Evolutionary conservation across 2,113 vertebrate genomes (phyloP).

Genomic region (Cacatua alba): DNA sequence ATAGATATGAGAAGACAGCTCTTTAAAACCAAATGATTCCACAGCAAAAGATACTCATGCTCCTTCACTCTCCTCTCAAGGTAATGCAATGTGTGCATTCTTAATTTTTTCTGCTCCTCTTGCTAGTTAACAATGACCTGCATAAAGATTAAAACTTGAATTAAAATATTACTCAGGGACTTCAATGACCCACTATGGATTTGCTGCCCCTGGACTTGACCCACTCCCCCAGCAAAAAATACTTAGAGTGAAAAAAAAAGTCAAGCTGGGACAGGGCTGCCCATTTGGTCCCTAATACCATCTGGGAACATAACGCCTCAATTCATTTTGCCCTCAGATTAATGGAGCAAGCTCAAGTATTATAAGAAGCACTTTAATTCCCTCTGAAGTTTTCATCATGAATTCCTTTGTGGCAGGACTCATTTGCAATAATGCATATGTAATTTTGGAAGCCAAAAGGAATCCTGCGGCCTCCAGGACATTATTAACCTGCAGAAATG

Average conservation of each 20-base stretch:
- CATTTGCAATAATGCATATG: slow-evolving; percentile 74
- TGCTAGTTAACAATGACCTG: slow-evolving; percentile 60
- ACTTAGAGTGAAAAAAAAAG: neutral
- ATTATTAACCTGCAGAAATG: slow-evolving; percentile 66
- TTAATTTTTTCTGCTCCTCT: slow-evolving; percentile 55
- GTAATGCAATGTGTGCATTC: slow-evolving; percentile 32
- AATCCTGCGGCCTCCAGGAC: slow-evolving; percentile 64
- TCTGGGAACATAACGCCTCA: slow-evolving; percentile 61
- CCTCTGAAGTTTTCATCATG: slow-evolving; percentile 73
- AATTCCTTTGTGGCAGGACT: slow-evolving; percentile 70
- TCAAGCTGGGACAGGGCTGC: slow-evolving; percentile 31
- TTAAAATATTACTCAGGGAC: slow-evolving; percentile 63
- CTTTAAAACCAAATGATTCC: slow-evolving; percentile 7
- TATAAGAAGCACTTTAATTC: slow-evolving; percentile 70
- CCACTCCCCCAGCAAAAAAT: slow-evolving; percentile 8
- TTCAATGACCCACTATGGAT: slow-evolving; percentile 66
- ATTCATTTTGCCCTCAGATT: slow-evolving; percentile 70
- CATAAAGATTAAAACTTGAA: slow-evolving; percentile 62
- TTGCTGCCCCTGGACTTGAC: slow-evolving; percentile 56
- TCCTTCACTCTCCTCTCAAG: neutral
- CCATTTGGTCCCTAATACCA: slow-evolving; percentile 32
- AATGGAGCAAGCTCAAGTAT: slow-evolving; percentile 68
- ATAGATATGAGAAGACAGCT: neutral
- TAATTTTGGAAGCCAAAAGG: slow-evolving; percentile 68
- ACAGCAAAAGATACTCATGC: neutral